A percentile compares a stretch with the other conserved stretches of the same genome.
phyloP scores from a whole-genome alignment of 2,888 invertebrate genomes.

The Timandra comae region DNA sequence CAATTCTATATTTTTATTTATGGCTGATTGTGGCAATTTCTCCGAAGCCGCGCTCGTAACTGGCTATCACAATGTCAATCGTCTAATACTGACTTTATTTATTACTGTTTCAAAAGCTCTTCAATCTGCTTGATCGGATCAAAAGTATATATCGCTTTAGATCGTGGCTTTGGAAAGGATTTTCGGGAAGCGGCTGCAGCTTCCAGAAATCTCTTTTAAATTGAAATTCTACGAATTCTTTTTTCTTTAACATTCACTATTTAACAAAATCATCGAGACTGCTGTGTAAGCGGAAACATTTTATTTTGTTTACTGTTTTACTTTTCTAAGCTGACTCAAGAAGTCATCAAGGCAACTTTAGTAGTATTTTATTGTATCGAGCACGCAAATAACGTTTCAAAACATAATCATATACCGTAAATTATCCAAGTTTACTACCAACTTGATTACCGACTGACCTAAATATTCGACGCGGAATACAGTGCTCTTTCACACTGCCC shows the following conservation, averaged over 20 bases:
- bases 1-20: too few species aligned
- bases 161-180: constrained; percentile 24
- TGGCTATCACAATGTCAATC: too few species aligned
- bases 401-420: constrained; percentile 40
- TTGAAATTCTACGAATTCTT: constrained; percentile 18
- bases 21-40: too few species aligned
- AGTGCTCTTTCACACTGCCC: constrained; percentile 29
- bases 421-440: constrained; percentile 51
- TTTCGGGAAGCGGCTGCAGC: constrained; percentile 18
- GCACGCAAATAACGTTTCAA: constrained; percentile 30
- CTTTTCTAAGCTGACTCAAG: constrained; percentile 6
- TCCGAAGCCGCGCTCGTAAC: too few species aligned
- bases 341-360: constrained; percentile 9
- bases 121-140: constrained; percentile 25
- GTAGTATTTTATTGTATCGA: constrained; percentile 21
- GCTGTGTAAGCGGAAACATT: constrained; percentile 14
- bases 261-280: background rate
- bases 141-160: constrained; percentile 22
- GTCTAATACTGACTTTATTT: too few species aligned
- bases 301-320: constrained; percentile 11
- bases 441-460: constrained; percentile 55
- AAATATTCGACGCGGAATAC: constrained; percentile 36
- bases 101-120: constrained; percentile 14
- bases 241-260: constrained; percentile 1
- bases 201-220: constrained; percentile 18